A percentile compares a stretch with the other conserved stretches of the same genome.
Evolutionary conservation across 2,888 invertebrate genomes (phyloP).

Genomic region (Netelia inedita): DNA sequence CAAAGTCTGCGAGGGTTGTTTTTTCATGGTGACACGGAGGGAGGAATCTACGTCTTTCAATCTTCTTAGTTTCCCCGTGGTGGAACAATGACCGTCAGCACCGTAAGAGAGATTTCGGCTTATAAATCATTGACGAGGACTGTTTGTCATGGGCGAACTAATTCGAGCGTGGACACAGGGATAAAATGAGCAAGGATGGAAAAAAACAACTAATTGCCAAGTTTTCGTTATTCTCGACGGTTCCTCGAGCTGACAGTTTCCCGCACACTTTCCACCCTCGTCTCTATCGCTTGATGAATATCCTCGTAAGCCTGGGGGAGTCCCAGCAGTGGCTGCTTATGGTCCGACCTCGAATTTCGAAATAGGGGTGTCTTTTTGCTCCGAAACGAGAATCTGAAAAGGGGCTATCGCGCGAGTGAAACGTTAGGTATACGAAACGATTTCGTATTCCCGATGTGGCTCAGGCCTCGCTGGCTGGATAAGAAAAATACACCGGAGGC

Average conservation of each 20-base stretch:
- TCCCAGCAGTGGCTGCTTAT: conserved; percentile 19
- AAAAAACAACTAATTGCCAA: conserved; percentile 11
- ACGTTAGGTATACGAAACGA: conserved; percentile 32
- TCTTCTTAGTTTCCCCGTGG: background rate
- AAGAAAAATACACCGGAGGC: background rate
- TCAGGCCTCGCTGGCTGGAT: background rate
- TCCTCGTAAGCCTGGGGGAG: background rate
- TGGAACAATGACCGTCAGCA: conserved; percentile 2
- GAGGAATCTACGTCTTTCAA: background rate
- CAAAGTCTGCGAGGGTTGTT: conserved; percentile 8
- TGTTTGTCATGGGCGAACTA: conserved; percentile 25
- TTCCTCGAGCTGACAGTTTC: conserved; percentile 8
- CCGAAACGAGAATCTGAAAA: background rate
- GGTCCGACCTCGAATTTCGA: background rate
- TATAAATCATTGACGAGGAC: conserved; percentile 27
- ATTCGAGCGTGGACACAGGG: conserved; percentile 8
- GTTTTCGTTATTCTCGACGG: background rate
- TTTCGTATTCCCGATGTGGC: conserved; percentile 44
- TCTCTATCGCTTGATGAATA: conserved; percentile 29
- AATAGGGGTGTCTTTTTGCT: background rate
- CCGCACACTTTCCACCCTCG: conserved; percentile 26
- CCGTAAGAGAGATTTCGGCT: conserved; percentile 4
- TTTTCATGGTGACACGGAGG: conserved; percentile 5
- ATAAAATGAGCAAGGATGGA: background rate
- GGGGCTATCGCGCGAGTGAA: background rate